Conservation (phyloP, 2,113 vertebrate species). For the Anguilla rostrata region DNA sequence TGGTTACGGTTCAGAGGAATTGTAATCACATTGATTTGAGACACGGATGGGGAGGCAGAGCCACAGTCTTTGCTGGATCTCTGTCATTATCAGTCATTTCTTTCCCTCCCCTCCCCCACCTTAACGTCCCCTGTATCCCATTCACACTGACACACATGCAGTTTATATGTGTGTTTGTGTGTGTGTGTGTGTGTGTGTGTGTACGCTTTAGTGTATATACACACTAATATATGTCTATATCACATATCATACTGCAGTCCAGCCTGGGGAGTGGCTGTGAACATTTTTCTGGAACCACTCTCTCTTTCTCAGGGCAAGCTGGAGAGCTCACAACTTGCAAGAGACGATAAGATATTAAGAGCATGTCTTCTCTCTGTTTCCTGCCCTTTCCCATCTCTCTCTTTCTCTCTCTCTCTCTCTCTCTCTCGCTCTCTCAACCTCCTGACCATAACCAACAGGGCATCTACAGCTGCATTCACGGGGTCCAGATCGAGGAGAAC, state of each 20-base stretch:
- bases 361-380: too few species aligned
- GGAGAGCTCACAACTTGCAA: too few species aligned
- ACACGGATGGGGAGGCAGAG: constrained; percentile 53
- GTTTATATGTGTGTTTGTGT: not conserved
- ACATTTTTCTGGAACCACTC: too few species aligned
- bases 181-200: too few species aligned
- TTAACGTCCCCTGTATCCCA: not conserved
- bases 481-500: constrained; percentile 94
- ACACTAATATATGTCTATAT: not conserved
- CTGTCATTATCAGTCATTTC: constrained; percentile 53
- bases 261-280: too few species aligned
- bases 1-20: constrained; percentile 30
- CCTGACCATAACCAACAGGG: constrained; percentile 67
- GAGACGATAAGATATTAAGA: too few species aligned
- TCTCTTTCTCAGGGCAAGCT: too few species aligned
- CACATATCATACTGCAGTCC: too few species aligned
- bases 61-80: constrained; percentile 28
- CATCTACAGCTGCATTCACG: constrained; percentile 99
- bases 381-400: too few species aligned
- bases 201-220: not conserved
- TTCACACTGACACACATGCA: not conserved
- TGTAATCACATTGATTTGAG: constrained; percentile 54
- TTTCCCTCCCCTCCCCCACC: constrained; percentile 36
- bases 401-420: constrained; percentile 38
- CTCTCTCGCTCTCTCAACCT: constrained; percentile 44